Evolutionary conservation across 2,797 vertebrate genomes (phyloP).

Genomic region (Podarcis lilfordi): DNA sequence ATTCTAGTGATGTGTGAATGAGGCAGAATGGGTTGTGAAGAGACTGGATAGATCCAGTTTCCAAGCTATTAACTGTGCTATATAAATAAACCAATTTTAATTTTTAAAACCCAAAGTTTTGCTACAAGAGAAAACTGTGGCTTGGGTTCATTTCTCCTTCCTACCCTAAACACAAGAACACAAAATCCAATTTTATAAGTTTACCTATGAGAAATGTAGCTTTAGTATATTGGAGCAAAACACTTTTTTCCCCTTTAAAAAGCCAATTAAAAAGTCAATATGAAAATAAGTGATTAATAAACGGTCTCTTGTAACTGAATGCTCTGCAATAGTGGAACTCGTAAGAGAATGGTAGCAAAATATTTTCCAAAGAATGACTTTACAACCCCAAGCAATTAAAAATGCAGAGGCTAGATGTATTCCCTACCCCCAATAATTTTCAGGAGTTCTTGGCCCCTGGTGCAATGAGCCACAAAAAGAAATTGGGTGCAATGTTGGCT

Average conservation of each 20-base stretch:
- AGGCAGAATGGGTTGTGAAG: too few species aligned
- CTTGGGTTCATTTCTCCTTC: constrained; percentile 42
- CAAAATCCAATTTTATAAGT: constrained; percentile 76
- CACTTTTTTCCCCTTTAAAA: constrained; percentile 50
- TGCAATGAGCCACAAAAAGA: constrained; percentile 37
- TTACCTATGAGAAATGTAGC: constrained; percentile 74
- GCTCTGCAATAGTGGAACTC: constrained; percentile 61
- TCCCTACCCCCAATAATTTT: constrained; percentile 45
- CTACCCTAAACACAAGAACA: constrained; percentile 22
- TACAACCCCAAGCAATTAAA: constrained; percentile 80
- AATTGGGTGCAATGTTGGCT: constrained; percentile 60
- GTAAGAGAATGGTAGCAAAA: constrained; percentile 65
- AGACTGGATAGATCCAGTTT: too few species aligned
- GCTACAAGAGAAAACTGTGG: constrained; percentile 8
- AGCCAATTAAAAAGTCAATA: constrained; percentile 78
- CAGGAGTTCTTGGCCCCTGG: constrained; percentile 38
- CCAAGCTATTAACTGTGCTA: too few species aligned
- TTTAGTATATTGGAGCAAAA: constrained; percentile 72
- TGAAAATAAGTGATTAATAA: constrained; percentile 78
- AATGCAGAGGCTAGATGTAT: constrained; percentile 73
- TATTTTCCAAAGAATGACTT: constrained; percentile 75
- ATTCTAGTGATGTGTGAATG: too few species aligned
- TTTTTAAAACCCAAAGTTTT: not conserved
- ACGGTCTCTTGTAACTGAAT: constrained; percentile 74
- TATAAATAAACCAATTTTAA: too few species aligned